A percentile compares a stretch with the other conserved stretches of the same genome.
Evolutionary conservation across 2,888 invertebrate species (phyloP).

Genomic region (Eurytoma californica): DNA sequence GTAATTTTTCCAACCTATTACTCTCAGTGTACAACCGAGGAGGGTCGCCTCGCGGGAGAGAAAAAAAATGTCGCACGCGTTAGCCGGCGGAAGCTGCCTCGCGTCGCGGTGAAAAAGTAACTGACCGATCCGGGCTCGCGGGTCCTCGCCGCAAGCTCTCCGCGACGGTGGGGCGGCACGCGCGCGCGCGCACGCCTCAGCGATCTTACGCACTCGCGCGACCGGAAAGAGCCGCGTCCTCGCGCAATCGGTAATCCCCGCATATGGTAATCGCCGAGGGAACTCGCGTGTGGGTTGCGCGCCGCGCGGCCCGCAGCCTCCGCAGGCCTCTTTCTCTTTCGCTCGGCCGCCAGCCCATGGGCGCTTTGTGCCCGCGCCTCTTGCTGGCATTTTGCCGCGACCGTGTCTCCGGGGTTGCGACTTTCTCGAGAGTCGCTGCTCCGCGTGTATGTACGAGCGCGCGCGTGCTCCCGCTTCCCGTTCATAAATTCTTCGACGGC

Average conservation of each 20-base stretch:
- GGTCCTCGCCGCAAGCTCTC: no score
- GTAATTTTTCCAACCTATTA: no score
- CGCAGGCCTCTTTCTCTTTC: constrained; percentile 12
- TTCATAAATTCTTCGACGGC: neutral
- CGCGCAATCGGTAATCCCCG: constrained; percentile 67
- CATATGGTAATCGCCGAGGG: constrained; percentile 71
- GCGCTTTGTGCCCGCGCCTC: neutral
- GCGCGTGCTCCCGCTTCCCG: neutral
- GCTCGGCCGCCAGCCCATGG: no score
- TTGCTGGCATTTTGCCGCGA: neutral
- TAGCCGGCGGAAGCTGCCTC: neutral
- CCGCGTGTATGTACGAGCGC: no score
- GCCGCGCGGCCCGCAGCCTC: constrained; percentile 10
- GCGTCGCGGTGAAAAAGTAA: constrained; percentile 54
- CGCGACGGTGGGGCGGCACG: constrained; percentile 23
- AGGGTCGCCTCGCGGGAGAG: no score
- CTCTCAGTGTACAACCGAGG: no score
- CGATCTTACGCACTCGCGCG: constrained; percentile 39
- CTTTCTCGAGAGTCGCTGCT: no score
- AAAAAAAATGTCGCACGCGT: no score
- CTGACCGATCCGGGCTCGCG: constrained; percentile 58
- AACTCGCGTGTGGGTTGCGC: constrained; percentile 67
- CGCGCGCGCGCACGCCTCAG: constrained; percentile 46
- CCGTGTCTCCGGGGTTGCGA: neutral
- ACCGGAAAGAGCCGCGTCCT: constrained; percentile 59